Evolutionary conservation across 2,888 invertebrate genomes (phyloP).

Genomic region (Bellardia pandia): DNA sequence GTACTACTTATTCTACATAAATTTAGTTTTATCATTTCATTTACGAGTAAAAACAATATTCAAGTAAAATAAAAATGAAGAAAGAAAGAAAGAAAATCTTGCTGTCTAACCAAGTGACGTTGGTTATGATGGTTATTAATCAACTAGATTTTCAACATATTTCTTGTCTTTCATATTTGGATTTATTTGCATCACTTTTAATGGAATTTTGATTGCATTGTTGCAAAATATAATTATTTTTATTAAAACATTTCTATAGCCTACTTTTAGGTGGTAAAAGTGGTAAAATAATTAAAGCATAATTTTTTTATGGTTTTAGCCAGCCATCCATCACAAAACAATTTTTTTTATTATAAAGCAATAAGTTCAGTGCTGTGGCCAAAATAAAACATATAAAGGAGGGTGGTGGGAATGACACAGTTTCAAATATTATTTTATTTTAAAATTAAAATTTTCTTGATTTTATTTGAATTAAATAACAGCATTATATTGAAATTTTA

Average conservation of each 20-base stretch:
- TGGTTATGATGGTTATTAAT: constrained; percentile 61
- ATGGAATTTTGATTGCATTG: constrained; percentile 65
- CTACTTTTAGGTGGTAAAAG: constrained; percentile 70
- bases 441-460: too few species aligned
- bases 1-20: constrained; percentile 51
- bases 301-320: constrained; percentile 44
- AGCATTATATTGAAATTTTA: too few species aligned
- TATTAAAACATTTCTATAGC: constrained; percentile 61
- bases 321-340: constrained; percentile 35
- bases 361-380: constrained; percentile 38
- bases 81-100: constrained; percentile 41
- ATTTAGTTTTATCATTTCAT: constrained; percentile 69
- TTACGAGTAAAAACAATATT: constrained; percentile 50
- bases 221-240: constrained; percentile 67
- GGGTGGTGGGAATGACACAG: too few species aligned
- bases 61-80: constrained; percentile 15
- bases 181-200: constrained; percentile 35
- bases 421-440: too few species aligned
- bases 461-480: too few species aligned
- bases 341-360: constrained; percentile 41
- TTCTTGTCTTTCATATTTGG: background rate
- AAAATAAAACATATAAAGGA: background rate
- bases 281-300: constrained; percentile 60
- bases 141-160: constrained; percentile 48
- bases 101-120: constrained; percentile 64